Percentiles rank a stretch among this genome's conserved stretches.
These are phyloP conservation scores for Picathartes gymnocephalus DNA, from an alignment of 2,113 vertebrate genomes.

Conservation along the genomic window DNA sequence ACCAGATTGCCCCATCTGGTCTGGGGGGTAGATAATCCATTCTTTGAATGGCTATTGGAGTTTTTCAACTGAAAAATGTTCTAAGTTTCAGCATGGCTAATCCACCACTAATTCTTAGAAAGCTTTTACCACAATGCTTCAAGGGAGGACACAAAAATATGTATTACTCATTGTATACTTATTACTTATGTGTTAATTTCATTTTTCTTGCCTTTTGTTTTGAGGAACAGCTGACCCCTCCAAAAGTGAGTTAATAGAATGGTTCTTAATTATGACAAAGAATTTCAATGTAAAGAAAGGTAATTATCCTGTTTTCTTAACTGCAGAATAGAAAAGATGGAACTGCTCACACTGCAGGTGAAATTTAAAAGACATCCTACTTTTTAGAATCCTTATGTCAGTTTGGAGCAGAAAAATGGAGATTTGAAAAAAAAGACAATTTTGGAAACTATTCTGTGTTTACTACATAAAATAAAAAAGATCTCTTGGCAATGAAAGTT, in stretches of 20 bases:
- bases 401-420: not conserved
- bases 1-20: not conserved
- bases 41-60: not conserved
- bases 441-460: not conserved
- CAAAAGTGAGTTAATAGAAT: not conserved
- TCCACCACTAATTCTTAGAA: slow-evolving; percentile 11
- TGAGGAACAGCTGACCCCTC: not conserved
- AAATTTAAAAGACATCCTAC: not conserved
- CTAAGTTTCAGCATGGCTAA: slow-evolving; percentile 16
- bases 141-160: not conserved
- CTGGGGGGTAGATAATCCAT: not conserved
- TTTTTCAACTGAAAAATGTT: slow-evolving; percentile 24
- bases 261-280: not conserved
- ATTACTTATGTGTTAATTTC: not conserved
- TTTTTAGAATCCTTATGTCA: not conserved
- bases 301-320: not conserved
- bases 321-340: not conserved
- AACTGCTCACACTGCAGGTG: not conserved
- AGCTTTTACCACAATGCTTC: not conserved
- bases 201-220: not conserved
- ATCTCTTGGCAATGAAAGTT: not conserved
- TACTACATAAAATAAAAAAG: not conserved
- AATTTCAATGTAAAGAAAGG: not conserved
- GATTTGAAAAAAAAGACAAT: not conserved
- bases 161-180: not conserved